Evolutionary conservation across 1,140 invertebrate species (phyloP).

Genomic region (Habropoda laboriosa): DNA sequence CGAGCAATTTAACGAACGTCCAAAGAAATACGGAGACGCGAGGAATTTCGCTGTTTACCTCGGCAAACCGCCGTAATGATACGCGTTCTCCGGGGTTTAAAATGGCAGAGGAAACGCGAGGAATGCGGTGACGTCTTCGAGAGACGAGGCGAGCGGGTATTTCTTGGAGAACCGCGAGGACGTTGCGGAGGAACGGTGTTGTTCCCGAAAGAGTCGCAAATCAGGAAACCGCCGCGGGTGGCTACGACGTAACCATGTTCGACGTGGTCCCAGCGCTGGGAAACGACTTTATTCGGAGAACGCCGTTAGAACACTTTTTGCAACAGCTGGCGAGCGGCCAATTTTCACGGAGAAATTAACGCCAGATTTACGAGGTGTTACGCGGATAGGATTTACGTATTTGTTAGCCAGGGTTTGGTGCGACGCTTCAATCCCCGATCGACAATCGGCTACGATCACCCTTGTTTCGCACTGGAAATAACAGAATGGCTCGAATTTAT

Average conservation of each 20-base stretch:
- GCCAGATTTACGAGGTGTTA: conserved; percentile 64
- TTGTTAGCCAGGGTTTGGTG: conserved; percentile 51
- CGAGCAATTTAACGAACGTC: conserved; percentile 43
- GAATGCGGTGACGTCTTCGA: no score
- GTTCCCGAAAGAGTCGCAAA: conserved; percentile 38
- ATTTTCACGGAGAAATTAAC: conserved; percentile 59
- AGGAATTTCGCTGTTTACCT: neutral
- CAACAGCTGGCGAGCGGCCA: conserved; percentile 47
- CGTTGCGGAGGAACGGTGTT: conserved; percentile 24
- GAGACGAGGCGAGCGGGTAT: no score
- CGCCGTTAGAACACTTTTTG: conserved; percentile 42
- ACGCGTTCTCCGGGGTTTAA: neutral
- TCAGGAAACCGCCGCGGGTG: conserved; percentile 24
- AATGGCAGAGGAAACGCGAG: neutral
- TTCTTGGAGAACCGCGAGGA: conserved; percentile 6
- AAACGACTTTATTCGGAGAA: conserved; percentile 49
- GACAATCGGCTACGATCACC: neutral
- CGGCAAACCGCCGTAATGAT: neutral
- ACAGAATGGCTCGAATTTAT: no score
- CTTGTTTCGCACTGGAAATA: no score
- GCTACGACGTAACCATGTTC: neutral
- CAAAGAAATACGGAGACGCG: conserved; percentile 4
- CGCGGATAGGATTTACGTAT: conserved; percentile 57
- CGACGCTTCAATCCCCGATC: conserved; percentile 43
- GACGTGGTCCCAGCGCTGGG: neutral